These are phyloP conservation scores for Recurvirostra avosetta DNA, from an alignment of 2,113 vertebrate genomes.

Conservation along the genomic window DNA sequence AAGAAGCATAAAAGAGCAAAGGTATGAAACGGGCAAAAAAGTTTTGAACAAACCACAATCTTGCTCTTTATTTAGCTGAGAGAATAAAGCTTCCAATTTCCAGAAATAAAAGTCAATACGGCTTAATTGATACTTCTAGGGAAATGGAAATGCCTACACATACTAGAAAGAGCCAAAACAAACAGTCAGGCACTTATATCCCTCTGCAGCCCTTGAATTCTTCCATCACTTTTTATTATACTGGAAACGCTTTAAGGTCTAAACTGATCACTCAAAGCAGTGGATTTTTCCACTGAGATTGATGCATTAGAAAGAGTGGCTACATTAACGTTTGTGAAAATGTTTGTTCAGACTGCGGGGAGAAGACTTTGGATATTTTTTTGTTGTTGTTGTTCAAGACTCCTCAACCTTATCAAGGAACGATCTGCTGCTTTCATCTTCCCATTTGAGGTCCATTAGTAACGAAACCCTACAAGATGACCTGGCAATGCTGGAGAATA, in stretches of 20 bases:
- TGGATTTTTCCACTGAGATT: conserved; percentile 52
- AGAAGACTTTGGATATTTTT: background rate
- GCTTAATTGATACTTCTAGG: conserved; percentile 53
- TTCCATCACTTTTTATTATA: conserved; percentile 62
- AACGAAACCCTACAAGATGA: background rate
- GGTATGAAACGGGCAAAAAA: background rate
- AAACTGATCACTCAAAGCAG: conserved; percentile 17
- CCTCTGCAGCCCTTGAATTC: conserved; percentile 45
- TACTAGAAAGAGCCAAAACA: conserved; percentile 27
- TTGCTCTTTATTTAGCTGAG: background rate
- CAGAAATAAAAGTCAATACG: conserved; percentile 56
- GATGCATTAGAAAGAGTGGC: background rate
- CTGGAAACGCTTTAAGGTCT: conserved; percentile 37
- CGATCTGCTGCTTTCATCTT: conserved; percentile 15
- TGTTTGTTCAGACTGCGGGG: background rate
- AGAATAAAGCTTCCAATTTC: conserved; percentile 50
- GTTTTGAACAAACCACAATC: background rate
- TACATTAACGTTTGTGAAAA: background rate
- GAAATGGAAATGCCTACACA: conserved; percentile 63
- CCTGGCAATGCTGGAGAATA: background rate
- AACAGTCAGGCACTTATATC: background rate
- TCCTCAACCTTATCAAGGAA: background rate
- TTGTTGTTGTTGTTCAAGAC: background rate
- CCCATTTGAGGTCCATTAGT: background rate
- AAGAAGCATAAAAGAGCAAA: conserved; percentile 1